Evolutionary conservation across 1,140 invertebrate genomes (phyloP), one percentile per base, ranked within the genome.

Genomic region (Geopemphigus sp.): DNA sequence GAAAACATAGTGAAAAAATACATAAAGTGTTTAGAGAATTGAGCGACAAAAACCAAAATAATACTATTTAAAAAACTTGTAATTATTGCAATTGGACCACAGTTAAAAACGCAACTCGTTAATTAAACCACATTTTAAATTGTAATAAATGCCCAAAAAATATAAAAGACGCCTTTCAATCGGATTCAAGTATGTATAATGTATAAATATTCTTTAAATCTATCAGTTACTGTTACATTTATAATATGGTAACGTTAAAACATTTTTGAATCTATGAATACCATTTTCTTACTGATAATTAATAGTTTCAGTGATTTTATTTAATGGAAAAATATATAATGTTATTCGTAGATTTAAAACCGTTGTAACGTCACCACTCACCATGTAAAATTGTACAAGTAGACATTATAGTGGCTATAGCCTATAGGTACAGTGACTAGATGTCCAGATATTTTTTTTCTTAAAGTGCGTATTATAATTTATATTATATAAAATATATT

Each of bases 181-280:
- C 53, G 0, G 53, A 54, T 54, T 54, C 53, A 54, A n/a, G 53
- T 54, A 54, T 54, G 53, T 54, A 54, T 54, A 54, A 54, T n/a
- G n/a, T n/a, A n/a, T n/a, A 39, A 4, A 39, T 54, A 54, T 54
- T 54, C 19, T 54, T 54, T 54, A 54, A 54, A 54, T 54, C 53
- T 54, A 54, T 54, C 53, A 54, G 53, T 54, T 17, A 63, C 26
- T 63, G 1, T 63, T 29, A 26, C n/a, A n/a, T n/a, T n/a, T n/a
- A n/a, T n/a, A n/a, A n/a, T n/a, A n/a, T n/a, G n/a, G n/a, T 54
- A 54, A 54, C 53, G 53, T 54, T 54, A 54, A 54, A 54, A 54
- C 53, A 17, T 54, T 54, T 54, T 54, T 54, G 53, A 54, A 54
- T 54, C 53, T 17, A 54, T 54, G 53, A 54, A 54, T 54, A 54